phyloP scores from a whole-genome alignment of 2,797 vertebrate genomes.

The Percopsis omiscomaycus region DNA sequence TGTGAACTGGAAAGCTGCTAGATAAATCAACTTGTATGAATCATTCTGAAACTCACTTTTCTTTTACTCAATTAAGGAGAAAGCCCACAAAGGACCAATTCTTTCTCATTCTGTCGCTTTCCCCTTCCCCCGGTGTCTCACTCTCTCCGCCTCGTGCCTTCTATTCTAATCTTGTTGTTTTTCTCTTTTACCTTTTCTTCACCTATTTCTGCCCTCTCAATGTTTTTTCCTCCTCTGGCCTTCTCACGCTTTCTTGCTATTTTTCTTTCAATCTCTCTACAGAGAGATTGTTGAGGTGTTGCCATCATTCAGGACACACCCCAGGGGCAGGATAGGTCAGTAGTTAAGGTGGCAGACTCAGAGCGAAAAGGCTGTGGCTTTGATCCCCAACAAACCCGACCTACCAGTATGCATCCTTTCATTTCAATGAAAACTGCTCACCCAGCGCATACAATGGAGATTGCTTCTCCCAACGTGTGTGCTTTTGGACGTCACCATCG shows the following conservation, averaged over 20 bases:
- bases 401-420: too few relatives aligned
- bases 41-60: conserved; percentile 72
- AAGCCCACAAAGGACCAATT: conserved; percentile 57
- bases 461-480: too few relatives aligned
- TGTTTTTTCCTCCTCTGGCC: neutral
- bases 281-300: neutral
- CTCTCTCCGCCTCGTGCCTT: neutral
- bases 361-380: too few relatives aligned
- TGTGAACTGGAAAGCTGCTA: conserved; percentile 72
- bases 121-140: conserved; percentile 1
- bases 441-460: too few relatives aligned
- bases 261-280: conserved; percentile 1
- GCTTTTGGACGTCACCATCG: too few relatives aligned
- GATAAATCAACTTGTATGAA: conserved; percentile 74
- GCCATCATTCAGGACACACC: too few relatives aligned
- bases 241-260: neutral
- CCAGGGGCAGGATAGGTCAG: too few relatives aligned
- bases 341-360: too few relatives aligned
- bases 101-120: conserved; percentile 2
- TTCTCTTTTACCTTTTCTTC: neutral
- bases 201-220: neutral
- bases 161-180: neutral
- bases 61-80: conserved; percentile 75
- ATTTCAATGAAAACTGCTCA: too few relatives aligned
- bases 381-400: too few relatives aligned